Base-by-base conservation (phyloP, 2,113 vertebrate species). In the Prochilodus magdalenae region DNA sequence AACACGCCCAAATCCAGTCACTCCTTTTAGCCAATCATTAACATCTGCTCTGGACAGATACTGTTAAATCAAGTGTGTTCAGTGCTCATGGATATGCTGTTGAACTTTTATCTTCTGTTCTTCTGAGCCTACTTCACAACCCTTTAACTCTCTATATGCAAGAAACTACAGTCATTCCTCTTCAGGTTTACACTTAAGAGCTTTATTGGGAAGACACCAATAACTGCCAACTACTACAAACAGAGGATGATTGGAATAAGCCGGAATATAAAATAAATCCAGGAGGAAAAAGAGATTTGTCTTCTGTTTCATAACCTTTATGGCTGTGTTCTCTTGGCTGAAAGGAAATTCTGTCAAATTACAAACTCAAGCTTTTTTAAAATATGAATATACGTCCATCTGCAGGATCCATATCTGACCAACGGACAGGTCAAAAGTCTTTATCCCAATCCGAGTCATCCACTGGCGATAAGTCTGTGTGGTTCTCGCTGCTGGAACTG, bases 391-490 rank as follows among this genome's bases (percentile, higher is more conserved):
- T 53, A 72, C 26, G 20, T 73, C 22, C 60, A 27, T 83, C 63
- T 47, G 27, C 27, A 44, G 29, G 5, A 22, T 53, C 18, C 20
- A 74, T 27, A 51, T 40, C 40, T 40, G 55, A 73, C 18, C 20
- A 26, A 44, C 4, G 11, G 0, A 49, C 7, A 27, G 36, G 71
- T 93, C 86, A 94, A 85, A 94, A 94, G 76, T 93, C 91, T 27
- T 80, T 75, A 75, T 93, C 91, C 92, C 92, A 94, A 82, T 86
- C 83, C 6, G 88, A 86, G 16, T 89, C 75, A 44, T 82, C 75
- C 24, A 84, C 74, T 75, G 75, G 88, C 8, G 70, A 86, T 24
- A 87, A 60, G 51, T 87, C 75, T 1, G 69, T 76, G 13, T 60
- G 40, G 40, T 76, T 78, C 69, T 91, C 86, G 0, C 77, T 13